Conservation (phyloP, 2,888 invertebrate genomes). For the Drosophila seclusa region DNA sequence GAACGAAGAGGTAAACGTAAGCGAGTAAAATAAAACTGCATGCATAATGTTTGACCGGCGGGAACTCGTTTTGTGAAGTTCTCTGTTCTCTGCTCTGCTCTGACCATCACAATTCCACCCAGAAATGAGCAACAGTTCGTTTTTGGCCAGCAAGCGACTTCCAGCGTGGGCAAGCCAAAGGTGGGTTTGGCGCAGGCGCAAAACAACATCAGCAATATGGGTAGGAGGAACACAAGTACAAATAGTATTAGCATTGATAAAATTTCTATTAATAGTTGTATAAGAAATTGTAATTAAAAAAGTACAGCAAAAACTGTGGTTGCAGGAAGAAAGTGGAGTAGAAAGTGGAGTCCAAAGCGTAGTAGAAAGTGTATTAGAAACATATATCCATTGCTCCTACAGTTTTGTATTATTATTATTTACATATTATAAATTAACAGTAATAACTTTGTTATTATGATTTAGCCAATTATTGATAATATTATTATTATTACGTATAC, state of each 20-base stretch:
- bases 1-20: constrained; percentile 31
- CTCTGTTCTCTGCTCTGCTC: neutral
- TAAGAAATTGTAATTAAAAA: neutral
- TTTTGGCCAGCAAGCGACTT: constrained; percentile 43
- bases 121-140: constrained; percentile 75
- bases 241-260: constrained; percentile 20
- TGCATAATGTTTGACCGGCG: constrained; percentile 48
- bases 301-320: neutral
- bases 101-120: neutral
- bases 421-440: neutral
- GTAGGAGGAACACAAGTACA: neutral
- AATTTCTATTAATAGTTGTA: neutral
- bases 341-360: neutral
- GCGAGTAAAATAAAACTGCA: constrained; percentile 57
- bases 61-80: constrained; percentile 5
- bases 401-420: neutral
- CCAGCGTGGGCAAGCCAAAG: constrained; percentile 41
- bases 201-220: neutral
- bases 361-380: neutral
- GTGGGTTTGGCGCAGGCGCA: constrained; percentile 55
- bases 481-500: neutral
- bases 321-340: neutral
- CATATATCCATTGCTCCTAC: neutral
- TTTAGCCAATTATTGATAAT: no score
- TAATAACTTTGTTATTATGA: neutral